These are phyloP conservation scores for Sarcophaga carnaria DNA, from an alignment of 2,888 invertebrate genomes.

Conservation along the genomic window DNA sequence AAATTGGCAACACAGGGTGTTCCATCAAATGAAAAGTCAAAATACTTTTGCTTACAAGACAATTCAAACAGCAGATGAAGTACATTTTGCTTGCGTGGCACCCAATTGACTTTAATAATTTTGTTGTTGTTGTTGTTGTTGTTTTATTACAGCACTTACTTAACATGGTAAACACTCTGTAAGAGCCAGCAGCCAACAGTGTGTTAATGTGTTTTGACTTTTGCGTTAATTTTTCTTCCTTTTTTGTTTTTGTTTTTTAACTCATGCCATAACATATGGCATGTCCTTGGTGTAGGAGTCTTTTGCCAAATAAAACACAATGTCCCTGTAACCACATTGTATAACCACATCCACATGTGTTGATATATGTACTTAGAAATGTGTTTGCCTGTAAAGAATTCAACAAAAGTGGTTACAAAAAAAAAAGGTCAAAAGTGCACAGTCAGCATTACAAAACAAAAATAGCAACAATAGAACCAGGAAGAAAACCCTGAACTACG, in stretches of 20 bases:
- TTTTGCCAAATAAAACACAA: background rate
- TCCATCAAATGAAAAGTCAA: background rate
- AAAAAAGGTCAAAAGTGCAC: conserved; percentile 33
- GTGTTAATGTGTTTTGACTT: background rate
- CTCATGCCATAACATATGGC: background rate
- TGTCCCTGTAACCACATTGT: background rate
- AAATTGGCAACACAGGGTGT: background rate
- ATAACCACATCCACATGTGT: background rate
- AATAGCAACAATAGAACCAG: background rate
- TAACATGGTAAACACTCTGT: background rate
- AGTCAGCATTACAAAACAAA: conserved; percentile 5
- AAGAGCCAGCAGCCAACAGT: background rate
- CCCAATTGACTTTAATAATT: background rate
- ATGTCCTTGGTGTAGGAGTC: background rate
- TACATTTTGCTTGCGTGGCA: background rate
- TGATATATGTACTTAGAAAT: background rate
- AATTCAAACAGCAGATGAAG: background rate
- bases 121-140: background rate
- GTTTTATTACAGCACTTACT: background rate
- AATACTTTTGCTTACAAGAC: background rate
- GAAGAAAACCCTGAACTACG: background rate
- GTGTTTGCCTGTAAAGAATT: background rate
- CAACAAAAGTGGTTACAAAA: background rate
- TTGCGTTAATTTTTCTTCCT: background rate
- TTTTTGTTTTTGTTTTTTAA: background rate